phyloP scores from a whole-genome alignment of 2,888 invertebrate species.

The Ophraella communa region DNA sequence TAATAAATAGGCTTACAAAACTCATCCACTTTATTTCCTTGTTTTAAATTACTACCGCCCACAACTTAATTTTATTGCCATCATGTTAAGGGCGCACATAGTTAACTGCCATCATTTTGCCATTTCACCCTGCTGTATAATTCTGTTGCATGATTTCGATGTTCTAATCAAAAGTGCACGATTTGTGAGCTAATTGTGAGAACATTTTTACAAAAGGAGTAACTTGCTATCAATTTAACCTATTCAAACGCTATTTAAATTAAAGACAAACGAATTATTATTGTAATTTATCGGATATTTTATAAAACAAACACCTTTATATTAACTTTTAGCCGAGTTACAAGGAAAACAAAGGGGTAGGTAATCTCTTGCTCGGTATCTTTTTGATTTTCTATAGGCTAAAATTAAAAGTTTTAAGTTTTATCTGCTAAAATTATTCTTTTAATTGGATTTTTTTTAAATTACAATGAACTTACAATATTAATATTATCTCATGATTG shows the following conservation, averaged over 20 bases:
- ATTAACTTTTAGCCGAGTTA: too few species aligned
- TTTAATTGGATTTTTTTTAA: too few species aligned
- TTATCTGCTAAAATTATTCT: too few species aligned
- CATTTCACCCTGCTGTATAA: slow-evolving; percentile 25
- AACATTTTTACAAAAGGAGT: slow-evolving; percentile 12
- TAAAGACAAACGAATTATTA: too few species aligned
- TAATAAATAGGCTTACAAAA: slow-evolving; percentile 24
- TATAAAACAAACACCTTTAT: too few species aligned
- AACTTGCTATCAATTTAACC: neutral
- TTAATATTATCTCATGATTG: too few species aligned
- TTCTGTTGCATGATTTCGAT: slow-evolving; percentile 33
- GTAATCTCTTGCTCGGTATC: too few species aligned
- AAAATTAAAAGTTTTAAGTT: too few species aligned
- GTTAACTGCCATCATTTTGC: slow-evolving; percentile 32
- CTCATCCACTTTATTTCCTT: slow-evolving; percentile 30
- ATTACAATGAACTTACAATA: too few species aligned
- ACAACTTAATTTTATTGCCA: slow-evolving; percentile 54
- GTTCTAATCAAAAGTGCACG: slow-evolving; percentile 29
- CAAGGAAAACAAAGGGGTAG: too few species aligned
- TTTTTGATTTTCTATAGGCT: too few species aligned
- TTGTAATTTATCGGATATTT: too few species aligned
- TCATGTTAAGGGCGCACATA: slow-evolving; percentile 20
- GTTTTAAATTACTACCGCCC: slow-evolving; percentile 45
- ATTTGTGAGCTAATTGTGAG: slow-evolving; percentile 10
- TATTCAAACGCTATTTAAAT: neutral